Percentiles rank a stretch among this genome's conserved stretches.
These are phyloP conservation scores for Xiphorhynchus elegans DNA, from an alignment of 2,113 vertebrate genomes.

Conservation along the genomic window DNA sequence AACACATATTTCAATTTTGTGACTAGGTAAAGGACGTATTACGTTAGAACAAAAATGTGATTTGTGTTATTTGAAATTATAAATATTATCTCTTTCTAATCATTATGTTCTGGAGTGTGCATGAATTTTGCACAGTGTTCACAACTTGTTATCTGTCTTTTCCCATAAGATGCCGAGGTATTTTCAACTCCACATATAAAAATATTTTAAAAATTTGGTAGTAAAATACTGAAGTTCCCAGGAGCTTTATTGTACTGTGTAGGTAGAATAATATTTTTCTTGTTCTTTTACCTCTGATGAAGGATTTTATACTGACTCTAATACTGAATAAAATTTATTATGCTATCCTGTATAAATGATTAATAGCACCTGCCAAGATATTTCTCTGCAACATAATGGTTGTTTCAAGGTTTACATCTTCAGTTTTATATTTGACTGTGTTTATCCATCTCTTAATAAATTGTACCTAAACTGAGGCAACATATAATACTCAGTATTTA, in stretches of 20 bases:
- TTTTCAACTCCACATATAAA: background rate
- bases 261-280: background rate
- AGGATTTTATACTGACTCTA: background rate
- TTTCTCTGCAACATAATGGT: background rate
- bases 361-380: background rate
- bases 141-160: background rate
- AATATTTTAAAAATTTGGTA: background rate
- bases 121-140: background rate
- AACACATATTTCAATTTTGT: background rate
- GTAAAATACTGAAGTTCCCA: background rate
- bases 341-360: background rate
- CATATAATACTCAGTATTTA: background rate
- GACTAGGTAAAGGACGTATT: background rate
- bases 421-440: background rate
- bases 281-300: background rate
- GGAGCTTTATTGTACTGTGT: background rate
- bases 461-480: background rate
- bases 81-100: background rate
- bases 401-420: background rate
- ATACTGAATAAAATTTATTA: background rate
- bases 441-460: background rate
- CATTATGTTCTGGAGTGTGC: accelerated
- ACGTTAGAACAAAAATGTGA: background rate
- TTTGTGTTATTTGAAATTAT: background rate
- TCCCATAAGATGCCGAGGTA: background rate